These are phyloP conservation scores for Lateolabrax maculatus DNA, from an alignment of 2,797 vertebrate species.

Conservation along the genomic window DNA sequence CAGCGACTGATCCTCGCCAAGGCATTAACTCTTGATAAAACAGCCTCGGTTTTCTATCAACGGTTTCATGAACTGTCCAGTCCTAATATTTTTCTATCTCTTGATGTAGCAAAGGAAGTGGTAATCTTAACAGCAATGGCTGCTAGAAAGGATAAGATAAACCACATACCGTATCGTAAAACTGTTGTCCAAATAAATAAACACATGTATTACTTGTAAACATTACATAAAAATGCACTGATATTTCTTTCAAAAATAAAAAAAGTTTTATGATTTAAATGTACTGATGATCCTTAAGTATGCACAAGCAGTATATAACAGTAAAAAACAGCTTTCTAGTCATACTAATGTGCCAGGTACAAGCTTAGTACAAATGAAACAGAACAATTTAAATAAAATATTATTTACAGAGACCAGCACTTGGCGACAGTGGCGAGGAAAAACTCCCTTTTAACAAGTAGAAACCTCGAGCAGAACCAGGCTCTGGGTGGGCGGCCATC, in stretches of 20 bases:
- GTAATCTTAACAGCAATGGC: constrained; percentile 8
- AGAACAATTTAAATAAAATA: not conserved
- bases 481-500: too few species aligned
- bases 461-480: too few species aligned
- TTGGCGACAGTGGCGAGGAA: too few species aligned
- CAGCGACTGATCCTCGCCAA: constrained; percentile 68
- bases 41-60: constrained; percentile 44
- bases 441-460: too few species aligned
- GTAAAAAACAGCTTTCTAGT: not conserved
- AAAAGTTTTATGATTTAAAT: not conserved
- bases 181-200: not conserved
- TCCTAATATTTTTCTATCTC: constrained; percentile 41
- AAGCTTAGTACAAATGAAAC: not conserved
- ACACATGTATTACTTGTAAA: not conserved
- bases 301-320: not conserved
- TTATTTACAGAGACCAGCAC: not conserved
- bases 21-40: constrained; percentile 65
- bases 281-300: too few species aligned
- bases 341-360: not conserved
- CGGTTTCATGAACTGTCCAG: constrained; percentile 35
- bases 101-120: not conserved
- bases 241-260: not conserved
- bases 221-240: not conserved
- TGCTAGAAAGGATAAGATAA: not conserved
- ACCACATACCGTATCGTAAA: not conserved